Evolutionary conservation across 2,113 vertebrate species (phyloP).

Genomic region (Myrmecobius fasciatus): DNA sequence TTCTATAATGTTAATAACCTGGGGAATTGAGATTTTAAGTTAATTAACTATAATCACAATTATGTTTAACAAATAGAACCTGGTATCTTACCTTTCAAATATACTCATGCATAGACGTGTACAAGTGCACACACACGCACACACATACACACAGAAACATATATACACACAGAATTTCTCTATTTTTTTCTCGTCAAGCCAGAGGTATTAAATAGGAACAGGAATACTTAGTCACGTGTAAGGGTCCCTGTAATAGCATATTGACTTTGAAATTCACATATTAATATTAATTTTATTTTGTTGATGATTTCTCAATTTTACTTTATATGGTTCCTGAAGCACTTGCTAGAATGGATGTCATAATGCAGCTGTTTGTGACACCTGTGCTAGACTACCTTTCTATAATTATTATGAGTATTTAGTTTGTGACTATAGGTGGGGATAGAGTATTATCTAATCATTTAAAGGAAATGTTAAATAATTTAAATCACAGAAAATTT

Average conservation of each 20-base stretch:
- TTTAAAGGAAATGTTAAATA: background rate
- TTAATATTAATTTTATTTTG: background rate
- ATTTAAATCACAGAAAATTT: background rate
- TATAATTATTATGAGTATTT: background rate
- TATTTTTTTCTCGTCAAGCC: background rate
- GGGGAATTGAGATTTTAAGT: background rate
- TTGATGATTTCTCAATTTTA: background rate
- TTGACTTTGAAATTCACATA: background rate
- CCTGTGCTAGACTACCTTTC: background rate
- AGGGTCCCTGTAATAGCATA: background rate
- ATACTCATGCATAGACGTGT: background rate
- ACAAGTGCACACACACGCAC: too few relatives aligned
- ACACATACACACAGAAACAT: background rate
- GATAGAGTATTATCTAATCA: background rate
- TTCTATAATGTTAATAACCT: background rate
- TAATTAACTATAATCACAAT: background rate
- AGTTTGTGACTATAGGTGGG: background rate
- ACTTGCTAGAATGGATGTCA: background rate
- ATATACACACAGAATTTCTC: background rate
- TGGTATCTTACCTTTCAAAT: background rate
- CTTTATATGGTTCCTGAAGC: background rate
- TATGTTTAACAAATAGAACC: background rate
- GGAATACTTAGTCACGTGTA: background rate
- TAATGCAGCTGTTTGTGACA: background rate
- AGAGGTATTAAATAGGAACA: background rate